Conservation (phyloP, 2,888 invertebrate genomes). For the Ypsolopha scabrella region DNA sequence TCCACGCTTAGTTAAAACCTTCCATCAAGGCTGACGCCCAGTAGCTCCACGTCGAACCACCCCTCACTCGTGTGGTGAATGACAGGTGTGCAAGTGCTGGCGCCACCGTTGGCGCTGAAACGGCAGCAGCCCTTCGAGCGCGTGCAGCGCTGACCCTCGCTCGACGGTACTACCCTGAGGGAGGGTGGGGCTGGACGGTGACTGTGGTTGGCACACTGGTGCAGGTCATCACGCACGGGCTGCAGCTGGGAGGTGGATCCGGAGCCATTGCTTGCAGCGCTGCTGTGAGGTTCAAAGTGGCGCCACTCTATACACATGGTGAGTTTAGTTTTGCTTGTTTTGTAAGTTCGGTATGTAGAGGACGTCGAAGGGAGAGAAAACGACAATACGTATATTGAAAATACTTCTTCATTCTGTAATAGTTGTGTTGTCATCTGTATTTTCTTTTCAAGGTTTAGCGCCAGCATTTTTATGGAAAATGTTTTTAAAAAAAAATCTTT, state of each 20-base stretch:
- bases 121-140: conserved; percentile 62
- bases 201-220: conserved; percentile 79
- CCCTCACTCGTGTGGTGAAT: no score
- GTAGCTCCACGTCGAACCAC: no score
- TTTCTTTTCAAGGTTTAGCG: no score
- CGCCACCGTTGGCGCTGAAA: conserved; percentile 55
- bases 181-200: conserved; percentile 89
- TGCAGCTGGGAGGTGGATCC: conserved; percentile 77
- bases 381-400: no score
- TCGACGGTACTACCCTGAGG: conserved; percentile 87
- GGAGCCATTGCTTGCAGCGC: conserved; percentile 75
- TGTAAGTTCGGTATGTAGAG: no score
- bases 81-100: conserved; percentile 65
- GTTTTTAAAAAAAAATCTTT: no score
- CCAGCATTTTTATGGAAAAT: no score
- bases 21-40: no score
- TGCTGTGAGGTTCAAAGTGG: conserved; percentile 71
- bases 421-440: no score
- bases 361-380: no score
- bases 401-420: no score
- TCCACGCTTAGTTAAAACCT: no score
- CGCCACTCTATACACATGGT: conserved; percentile 75
- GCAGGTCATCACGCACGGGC: conserved; percentile 79
- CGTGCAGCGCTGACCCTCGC: conserved; percentile 75
- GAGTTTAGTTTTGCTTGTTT: conserved; percentile 22